These are phyloP conservation scores for Procavia capensis DNA, from an alignment of 2,113 vertebrate species.

Conservation along the genomic window DNA sequence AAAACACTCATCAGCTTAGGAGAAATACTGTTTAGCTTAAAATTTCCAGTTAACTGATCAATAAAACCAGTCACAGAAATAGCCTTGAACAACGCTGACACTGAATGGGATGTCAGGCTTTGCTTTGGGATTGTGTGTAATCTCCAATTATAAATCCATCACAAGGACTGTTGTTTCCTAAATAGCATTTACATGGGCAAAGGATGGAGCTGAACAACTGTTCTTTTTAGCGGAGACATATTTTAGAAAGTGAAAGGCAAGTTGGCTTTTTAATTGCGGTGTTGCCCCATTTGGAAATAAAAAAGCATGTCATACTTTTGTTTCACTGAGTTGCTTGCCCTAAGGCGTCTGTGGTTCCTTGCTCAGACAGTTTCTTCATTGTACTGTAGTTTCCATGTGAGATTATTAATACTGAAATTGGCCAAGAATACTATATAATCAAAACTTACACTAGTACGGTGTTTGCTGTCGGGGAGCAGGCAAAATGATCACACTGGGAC, in stretches of 20 bases:
- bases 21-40: background rate
- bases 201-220: fast-evolving
- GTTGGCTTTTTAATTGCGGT: background rate
- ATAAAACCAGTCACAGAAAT: background rate
- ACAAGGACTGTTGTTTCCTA: background rate
- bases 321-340: conserved; percentile 23
- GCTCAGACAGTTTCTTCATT: background rate
- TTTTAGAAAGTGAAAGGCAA: conserved; percentile 59
- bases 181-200: fast-evolving
- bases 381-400: background rate
- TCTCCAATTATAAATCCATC: background rate
- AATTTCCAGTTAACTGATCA: background rate
- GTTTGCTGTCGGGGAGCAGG: background rate
- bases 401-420: background rate
- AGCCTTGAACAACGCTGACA: background rate
- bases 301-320: background rate
- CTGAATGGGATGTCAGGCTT: background rate
- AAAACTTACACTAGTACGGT: fast-evolving
- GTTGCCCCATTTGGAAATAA: conserved; percentile 64
- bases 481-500: fast-evolving
- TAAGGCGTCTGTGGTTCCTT: background rate
- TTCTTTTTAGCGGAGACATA: background rate
- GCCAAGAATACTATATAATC: background rate
- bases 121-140: fast-evolving
- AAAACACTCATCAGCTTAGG: background rate